phyloP scores from a whole-genome alignment of 2,888 invertebrate genomes.

The Cephus pygmeus region DNA sequence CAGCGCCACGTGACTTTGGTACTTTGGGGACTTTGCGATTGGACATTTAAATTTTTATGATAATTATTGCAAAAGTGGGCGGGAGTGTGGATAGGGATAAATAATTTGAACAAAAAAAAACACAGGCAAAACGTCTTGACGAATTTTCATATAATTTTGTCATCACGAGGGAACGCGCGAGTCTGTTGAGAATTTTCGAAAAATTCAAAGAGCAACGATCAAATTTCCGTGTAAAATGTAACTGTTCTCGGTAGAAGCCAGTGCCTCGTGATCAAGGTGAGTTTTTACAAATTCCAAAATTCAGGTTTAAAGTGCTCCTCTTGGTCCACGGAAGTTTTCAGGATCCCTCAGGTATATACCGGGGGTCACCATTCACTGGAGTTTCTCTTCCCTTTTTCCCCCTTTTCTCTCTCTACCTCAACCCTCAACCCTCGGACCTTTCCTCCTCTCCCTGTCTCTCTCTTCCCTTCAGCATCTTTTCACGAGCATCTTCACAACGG shows the following conservation, averaged over 20 bases:
- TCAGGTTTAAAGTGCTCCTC: not conserved
- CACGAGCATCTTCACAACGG: not conserved
- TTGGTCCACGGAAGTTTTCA: not conserved
- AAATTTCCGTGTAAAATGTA: not conserved
- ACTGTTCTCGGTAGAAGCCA: not conserved
- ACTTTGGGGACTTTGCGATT: not conserved
- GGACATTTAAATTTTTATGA: too few relatives aligned
- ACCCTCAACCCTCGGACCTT: not conserved
- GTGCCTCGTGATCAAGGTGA: not conserved
- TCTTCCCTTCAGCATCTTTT: not conserved
- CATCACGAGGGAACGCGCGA: too few relatives aligned
- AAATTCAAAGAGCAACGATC: too few relatives aligned
- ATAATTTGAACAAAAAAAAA: too few relatives aligned
- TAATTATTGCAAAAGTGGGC: too few relatives aligned
- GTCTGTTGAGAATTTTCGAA: too few relatives aligned
- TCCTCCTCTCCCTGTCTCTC: not conserved
- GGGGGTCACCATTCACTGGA: conserved; percentile 13
- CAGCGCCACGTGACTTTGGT: not conserved
- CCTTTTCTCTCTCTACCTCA: not conserved
- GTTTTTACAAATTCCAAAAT: not conserved
- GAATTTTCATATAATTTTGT: too few relatives aligned
- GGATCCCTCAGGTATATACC: conserved; percentile 8
- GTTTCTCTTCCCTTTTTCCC: not conserved
- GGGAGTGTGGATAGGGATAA: too few relatives aligned
- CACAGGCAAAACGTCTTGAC: too few relatives aligned